These are phyloP conservation scores for Eonycteris spelaea DNA, from an alignment of 2,113 vertebrate genomes.

Conservation along the genomic window DNA sequence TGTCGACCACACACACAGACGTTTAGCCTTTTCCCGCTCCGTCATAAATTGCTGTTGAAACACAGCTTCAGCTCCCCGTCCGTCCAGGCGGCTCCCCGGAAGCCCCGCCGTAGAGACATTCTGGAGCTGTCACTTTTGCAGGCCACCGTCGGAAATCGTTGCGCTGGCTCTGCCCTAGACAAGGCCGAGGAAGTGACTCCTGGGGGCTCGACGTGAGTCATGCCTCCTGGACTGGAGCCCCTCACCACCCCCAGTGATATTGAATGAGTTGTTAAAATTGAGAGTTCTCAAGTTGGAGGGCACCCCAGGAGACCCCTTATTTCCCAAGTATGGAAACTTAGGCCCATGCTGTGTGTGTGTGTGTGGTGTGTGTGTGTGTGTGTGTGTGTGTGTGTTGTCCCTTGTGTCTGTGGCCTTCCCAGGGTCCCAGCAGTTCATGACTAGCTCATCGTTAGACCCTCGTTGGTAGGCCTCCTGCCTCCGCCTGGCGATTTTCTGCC, in stretches of 20 bases:
- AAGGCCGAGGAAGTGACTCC: not conserved
- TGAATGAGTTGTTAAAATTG: not conserved
- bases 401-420: not conserved
- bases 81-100: not conserved
- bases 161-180: not conserved
- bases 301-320: not conserved
- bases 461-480: not conserved
- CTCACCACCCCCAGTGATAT: not conserved
- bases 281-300: not conserved
- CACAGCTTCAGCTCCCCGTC: not conserved
- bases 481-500: not conserved
- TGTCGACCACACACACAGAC: accelerated
- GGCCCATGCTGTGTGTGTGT: not conserved
- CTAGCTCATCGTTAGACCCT: not conserved
- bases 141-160: not conserved
- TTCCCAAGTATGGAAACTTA: not conserved
- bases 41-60: not conserved
- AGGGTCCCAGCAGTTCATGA: not conserved
- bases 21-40: not conserved
- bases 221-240: not conserved
- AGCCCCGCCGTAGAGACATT: not conserved
- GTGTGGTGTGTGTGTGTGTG: not conserved
- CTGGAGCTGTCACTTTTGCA: not conserved
- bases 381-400: not conserved
- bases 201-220: not conserved